phyloP scores from a whole-genome alignment of 2,888 invertebrate genomes.

The Lycophotia porphyrea region DNA sequence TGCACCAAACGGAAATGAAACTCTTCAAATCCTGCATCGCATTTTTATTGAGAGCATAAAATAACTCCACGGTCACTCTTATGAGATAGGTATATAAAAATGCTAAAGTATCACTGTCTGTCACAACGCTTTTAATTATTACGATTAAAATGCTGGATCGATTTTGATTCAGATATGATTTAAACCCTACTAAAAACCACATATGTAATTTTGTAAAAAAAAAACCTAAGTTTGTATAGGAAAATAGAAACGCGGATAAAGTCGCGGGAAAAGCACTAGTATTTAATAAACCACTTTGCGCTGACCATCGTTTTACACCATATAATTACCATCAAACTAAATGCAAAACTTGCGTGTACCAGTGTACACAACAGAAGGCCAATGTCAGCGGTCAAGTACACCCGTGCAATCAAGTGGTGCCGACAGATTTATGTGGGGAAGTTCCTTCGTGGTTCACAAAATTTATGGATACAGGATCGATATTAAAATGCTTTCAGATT shows the following conservation, averaged over 20 bases:
- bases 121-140: not conserved
- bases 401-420: slow-evolving; percentile 71
- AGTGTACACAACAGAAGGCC: slow-evolving; percentile 52
- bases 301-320: not conserved
- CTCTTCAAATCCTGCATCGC: not conserved
- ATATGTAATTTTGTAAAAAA: not conserved
- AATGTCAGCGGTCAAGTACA: slow-evolving; percentile 67
- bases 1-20: not conserved
- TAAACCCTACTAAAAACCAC: not conserved
- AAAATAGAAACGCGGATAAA: not conserved
- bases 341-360: slow-evolving; percentile 51
- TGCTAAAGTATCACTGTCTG: not conserved
- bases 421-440: slow-evolving; percentile 73
- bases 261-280: not conserved
- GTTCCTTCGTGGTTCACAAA: slow-evolving; percentile 65
- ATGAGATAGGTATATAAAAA: not conserved
- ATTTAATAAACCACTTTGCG: slow-evolving; percentile 10
- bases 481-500: slow-evolving; percentile 64
- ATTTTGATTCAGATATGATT: not conserved
- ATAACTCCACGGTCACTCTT: not conserved
- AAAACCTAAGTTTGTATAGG: not conserved
- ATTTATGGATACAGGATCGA: slow-evolving; percentile 55
- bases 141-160: not conserved
- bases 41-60: not conserved
- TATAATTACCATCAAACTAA: slow-evolving; percentile 39